These are phyloP conservation scores for Haemorhous mexicanus DNA, from an alignment of 2,113 vertebrate genomes.

Conservation along the genomic window DNA sequence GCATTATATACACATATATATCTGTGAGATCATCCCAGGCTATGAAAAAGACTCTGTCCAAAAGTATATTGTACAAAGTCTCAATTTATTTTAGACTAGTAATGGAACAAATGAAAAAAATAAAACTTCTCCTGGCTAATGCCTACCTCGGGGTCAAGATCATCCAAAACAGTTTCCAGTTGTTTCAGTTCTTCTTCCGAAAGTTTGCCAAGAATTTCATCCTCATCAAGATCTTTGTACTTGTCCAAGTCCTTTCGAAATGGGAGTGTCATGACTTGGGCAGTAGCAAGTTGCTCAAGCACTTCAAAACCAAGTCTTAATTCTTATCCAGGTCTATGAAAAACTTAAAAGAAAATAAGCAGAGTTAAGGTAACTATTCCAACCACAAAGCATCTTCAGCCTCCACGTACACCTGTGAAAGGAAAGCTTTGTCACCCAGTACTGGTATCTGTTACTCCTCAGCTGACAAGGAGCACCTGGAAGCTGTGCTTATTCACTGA, in stretches of 20 bases:
- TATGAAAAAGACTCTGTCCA: background rate
- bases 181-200: conserved; percentile 92
- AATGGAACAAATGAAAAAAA: background rate
- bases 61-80: background rate
- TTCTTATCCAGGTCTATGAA: conserved; percentile 2
- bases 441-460: background rate
- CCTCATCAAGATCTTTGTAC: conserved; percentile 95
- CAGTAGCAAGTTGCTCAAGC: background rate
- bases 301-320: background rate
- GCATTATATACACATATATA: background rate
- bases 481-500: background rate
- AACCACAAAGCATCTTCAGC: background rate
- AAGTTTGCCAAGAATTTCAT: conserved; percentile 92
- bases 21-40: background rate
- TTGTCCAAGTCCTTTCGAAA: conserved; percentile 94
- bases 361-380: background rate
- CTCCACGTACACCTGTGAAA: background rate
- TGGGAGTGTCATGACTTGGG: conserved; percentile 81
- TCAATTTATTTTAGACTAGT: background rate
- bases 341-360: background rate
- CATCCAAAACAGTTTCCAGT: conserved; percentile 92
- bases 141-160: conserved; percentile 94
- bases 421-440: background rate
- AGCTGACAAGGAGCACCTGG: background rate
- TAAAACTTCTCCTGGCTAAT: background rate